Evolutionary conservation across 1,140 invertebrate species (phyloP).

Genomic region (Magallana angulata): DNA sequence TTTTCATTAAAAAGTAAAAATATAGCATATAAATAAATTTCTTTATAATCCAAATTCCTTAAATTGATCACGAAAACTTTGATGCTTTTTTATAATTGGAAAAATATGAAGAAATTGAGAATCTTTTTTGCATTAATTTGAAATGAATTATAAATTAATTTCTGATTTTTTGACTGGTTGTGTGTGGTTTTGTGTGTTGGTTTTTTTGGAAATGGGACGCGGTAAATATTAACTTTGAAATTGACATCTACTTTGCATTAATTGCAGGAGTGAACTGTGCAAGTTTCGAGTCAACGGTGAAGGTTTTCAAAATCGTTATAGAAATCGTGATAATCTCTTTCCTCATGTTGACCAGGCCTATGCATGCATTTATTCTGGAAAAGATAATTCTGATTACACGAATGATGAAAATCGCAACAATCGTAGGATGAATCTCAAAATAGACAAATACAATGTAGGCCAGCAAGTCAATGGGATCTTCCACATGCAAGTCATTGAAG

Average conservation of each 20-base stretch:
- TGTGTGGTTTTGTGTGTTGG: background rate
- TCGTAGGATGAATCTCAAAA: conserved; percentile 67
- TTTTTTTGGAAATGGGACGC: background rate
- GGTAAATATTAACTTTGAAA: background rate
- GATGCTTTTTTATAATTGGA: no score
- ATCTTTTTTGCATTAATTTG: no score
- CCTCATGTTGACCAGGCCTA: conserved; percentile 73
- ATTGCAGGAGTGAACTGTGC: conserved; percentile 65
- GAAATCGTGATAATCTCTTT: conserved; percentile 65
- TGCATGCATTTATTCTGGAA: conserved; percentile 71
- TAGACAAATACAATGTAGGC: conserved; percentile 69
- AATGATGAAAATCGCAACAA: conserved; percentile 67
- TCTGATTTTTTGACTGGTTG: background rate
- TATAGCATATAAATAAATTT: no score
- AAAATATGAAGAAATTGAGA: no score
- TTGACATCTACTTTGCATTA: conserved; percentile 47
- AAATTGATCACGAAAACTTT: no score
- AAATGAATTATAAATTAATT: no score
- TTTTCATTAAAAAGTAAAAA: no score
- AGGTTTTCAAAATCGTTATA: conserved; percentile 74
- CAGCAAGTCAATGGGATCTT: conserved; percentile 69
- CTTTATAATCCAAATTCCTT: no score
- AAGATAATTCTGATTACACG: conserved; percentile 72
- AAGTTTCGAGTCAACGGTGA: conserved; percentile 74
- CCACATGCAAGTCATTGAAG: conserved; percentile 59